phyloP scores from a whole-genome alignment of 2,113 vertebrate genomes.

The Pongo pygmaeus region DNA sequence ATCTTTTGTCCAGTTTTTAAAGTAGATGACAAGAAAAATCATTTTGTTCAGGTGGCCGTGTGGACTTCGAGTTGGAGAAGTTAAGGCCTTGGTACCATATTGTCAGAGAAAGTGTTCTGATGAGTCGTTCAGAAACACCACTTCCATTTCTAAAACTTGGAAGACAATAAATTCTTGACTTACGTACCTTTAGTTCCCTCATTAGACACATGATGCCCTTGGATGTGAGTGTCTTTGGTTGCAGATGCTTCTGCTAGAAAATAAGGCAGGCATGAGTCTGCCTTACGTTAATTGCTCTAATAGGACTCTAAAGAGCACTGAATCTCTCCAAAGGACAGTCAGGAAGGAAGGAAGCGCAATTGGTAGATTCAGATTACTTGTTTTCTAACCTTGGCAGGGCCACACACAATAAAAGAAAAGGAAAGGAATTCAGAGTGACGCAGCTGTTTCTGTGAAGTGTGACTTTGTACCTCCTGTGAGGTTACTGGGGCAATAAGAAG shows the following conservation, averaged over 20 bases:
- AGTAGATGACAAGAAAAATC: neutral
- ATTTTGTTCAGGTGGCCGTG: neutral
- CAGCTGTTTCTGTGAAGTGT: neutral
- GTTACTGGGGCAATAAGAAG: neutral
- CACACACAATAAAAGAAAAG: slow-evolving; percentile 27
- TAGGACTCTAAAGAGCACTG: neutral
- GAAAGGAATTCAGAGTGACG: neutral
- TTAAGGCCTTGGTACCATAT: neutral
- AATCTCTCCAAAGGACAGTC: slow-evolving; percentile 3
- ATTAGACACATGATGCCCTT: neutral
- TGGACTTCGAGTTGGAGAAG: neutral
- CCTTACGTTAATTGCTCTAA: neutral
- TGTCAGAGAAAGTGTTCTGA: neutral
- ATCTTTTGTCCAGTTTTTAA: slow-evolving; percentile 18
- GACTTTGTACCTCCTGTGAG: neutral
- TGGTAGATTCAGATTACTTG: slow-evolving; percentile 48
- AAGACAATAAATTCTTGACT: neutral
- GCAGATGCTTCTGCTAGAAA: neutral
- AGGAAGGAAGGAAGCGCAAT: slow-evolving; percentile 22
- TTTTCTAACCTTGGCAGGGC: slow-evolving; percentile 42
- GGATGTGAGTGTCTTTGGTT: neutral
- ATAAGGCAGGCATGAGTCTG: neutral
- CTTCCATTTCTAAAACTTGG: neutral
- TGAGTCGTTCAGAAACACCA: neutral
- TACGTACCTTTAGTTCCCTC: neutral